These are phyloP conservation scores for Chaetophractus vellerosus DNA, from an alignment of 2,797 vertebrate species.

Conservation along the genomic window DNA sequence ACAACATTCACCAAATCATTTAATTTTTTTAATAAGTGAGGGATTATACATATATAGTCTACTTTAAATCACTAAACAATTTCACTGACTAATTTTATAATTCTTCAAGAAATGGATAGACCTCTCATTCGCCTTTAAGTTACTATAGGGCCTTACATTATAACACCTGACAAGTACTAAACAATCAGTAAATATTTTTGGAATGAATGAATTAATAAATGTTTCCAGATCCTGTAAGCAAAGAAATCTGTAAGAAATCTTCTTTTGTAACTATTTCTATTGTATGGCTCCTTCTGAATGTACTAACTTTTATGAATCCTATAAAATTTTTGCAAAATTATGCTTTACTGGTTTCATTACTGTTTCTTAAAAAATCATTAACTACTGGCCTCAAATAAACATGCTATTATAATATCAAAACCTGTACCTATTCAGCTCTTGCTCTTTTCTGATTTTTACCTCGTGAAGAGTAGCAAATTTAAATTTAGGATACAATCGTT, in stretches of 20 bases:
- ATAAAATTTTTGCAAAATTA: background rate
- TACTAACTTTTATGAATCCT: conserved; percentile 10
- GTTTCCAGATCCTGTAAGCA: background rate
- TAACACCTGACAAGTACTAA: background rate
- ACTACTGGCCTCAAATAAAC: background rate
- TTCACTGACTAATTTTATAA: background rate
- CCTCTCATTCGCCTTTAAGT: background rate
- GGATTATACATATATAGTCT: background rate
- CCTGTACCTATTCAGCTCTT: background rate
- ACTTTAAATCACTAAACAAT: conserved; percentile 9
- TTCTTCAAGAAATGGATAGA: conserved; percentile 39
- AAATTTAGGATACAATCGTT: background rate
- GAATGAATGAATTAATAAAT: background rate
- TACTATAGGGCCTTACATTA: background rate
- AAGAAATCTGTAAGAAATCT: background rate
- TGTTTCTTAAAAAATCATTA: conserved; percentile 3
- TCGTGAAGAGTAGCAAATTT: background rate
- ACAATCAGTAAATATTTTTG: conserved; percentile 12
- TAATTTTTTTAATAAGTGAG: conserved; percentile 28
- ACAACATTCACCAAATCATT: background rate
- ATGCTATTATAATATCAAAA: background rate
- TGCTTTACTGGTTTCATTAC: conserved; percentile 19
- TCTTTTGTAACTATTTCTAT: background rate
- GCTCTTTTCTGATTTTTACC: background rate
- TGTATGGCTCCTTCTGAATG: background rate